Evolutionary conservation across 1,140 invertebrate species (phyloP).

Genomic region (Pantala flavescens): DNA sequence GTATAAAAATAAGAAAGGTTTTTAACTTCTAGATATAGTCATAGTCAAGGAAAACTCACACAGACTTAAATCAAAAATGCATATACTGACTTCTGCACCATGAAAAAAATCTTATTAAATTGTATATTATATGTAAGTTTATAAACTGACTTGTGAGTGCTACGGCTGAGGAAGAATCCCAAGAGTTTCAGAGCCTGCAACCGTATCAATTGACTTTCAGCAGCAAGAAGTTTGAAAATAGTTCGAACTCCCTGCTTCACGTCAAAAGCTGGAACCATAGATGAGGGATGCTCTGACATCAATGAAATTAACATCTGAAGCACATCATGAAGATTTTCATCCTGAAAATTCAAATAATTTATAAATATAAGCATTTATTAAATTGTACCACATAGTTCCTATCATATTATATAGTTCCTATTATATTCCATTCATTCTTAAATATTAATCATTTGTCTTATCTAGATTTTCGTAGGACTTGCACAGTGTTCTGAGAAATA

Average conservation of each 20-base stretch:
- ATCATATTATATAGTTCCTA: no score
- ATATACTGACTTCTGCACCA: no score
- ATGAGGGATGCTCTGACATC: slow-evolving; percentile 96
- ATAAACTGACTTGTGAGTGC: slow-evolving; percentile 78
- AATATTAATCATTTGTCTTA: no score
- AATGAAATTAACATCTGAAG: slow-evolving; percentile 92
- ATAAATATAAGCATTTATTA: not conserved
- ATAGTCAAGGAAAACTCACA: no score
- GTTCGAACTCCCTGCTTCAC: slow-evolving; percentile 90
- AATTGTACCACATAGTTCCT: not conserved
- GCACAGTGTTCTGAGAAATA: no score
- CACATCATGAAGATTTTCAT: slow-evolving; percentile 98
- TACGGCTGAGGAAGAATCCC: slow-evolving; percentile 87
- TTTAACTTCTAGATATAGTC: no score
- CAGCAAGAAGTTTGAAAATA: slow-evolving; percentile 92
- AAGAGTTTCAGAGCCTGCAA: slow-evolving; percentile 92
- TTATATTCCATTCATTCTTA: no score
- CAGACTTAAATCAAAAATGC: no score
- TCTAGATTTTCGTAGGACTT: no score
- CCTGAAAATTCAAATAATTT: slow-evolving; percentile 43
- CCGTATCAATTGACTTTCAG: slow-evolving; percentile 89
- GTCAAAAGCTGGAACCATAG: slow-evolving; percentile 98
- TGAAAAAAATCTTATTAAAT: no score
- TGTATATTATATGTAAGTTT: not conserved
- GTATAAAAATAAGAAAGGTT: no score